phyloP scores from a whole-genome alignment of 2,113 vertebrate species.

The Cichladusa arquata region DNA sequence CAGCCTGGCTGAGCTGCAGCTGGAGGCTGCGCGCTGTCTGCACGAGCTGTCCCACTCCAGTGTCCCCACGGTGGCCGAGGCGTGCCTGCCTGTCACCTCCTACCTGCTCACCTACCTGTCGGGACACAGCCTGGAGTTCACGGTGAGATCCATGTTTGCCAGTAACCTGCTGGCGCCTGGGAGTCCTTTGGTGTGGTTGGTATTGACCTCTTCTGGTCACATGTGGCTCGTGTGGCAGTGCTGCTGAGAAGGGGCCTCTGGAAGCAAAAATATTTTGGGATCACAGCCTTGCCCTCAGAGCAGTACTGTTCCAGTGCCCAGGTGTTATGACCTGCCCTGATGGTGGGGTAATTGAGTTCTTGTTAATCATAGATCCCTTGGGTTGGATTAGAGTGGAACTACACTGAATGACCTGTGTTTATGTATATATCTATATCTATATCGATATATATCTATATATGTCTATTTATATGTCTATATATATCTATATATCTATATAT shows the following conservation, averaged over 20 bases:
- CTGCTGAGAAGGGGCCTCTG: neutral
- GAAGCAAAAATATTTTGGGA: neutral
- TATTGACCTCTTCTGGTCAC: neutral
- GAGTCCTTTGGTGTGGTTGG: neutral
- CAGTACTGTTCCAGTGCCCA: neutral
- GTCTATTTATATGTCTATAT: too few species aligned
- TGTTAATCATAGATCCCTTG: neutral
- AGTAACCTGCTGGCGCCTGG: neutral
- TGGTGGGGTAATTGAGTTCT: neutral
- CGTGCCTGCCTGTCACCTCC: slow-evolving; percentile 87
- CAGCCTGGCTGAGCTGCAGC: slow-evolving; percentile 80
- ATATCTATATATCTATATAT: rapidly evolving
- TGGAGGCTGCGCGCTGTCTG: slow-evolving; percentile 85
- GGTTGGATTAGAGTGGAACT: neutral
- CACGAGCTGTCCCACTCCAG: slow-evolving; percentile 90
- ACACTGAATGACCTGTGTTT: neutral
- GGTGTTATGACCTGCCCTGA: too few species aligned
- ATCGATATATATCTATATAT: rapidly evolving
- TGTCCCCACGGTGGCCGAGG: slow-evolving; percentile 74
- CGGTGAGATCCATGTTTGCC: slow-evolving; percentile 65
- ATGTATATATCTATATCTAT: too few species aligned
- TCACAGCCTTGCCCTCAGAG: rapidly evolving
- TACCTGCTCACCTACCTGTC: slow-evolving; percentile 95
- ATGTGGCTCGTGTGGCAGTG: rapidly evolving
- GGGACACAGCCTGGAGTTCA: slow-evolving; percentile 86